These are phyloP conservation scores for Myocastor coypus DNA, from an alignment of 2,113 vertebrate species.

Conservation along the genomic window DNA sequence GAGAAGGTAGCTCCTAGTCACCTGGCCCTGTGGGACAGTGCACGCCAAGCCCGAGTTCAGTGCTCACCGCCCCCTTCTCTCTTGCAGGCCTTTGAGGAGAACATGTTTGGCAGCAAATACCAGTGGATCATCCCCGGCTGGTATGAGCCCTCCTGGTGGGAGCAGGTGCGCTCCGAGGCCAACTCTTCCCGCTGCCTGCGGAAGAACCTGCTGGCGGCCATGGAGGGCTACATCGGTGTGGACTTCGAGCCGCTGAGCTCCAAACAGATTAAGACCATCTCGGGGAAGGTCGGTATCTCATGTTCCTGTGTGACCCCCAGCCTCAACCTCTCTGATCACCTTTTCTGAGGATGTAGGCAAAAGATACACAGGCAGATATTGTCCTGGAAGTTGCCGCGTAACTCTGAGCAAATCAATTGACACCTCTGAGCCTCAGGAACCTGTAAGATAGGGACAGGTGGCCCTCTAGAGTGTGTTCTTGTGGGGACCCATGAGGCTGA, in stretches of 20 bases:
- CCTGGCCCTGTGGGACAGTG: not conserved
- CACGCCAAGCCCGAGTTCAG: not conserved
- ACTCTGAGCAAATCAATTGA: not conserved
- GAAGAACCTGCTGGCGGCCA: conserved; percentile 95
- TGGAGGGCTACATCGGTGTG: conserved; percentile 99
- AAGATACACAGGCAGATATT: not conserved
- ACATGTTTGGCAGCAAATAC: conserved; percentile 99
- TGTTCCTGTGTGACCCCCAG: not conserved
- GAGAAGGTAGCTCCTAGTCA: too few species aligned
- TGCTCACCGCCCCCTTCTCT: not conserved
- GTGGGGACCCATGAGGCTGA: not conserved
- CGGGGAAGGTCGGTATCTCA: conserved; percentile 93
- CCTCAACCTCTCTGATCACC: not conserved
- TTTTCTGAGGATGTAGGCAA: not conserved
- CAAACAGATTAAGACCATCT: conserved; percentile 95
- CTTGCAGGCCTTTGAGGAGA: conserved; percentile 95
- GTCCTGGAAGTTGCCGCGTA: conserved; percentile 6
- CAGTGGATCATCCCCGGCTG: conserved; percentile 99
- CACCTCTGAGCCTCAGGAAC: conserved; percentile 6
- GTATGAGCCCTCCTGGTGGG: conserved; percentile 99
- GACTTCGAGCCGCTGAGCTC: conserved; percentile 99
- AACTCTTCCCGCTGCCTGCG: conserved; percentile 96
- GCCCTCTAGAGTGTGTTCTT: not conserved
- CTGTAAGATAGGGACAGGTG: not conserved
- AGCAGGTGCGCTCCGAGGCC: conserved; percentile 89